Conservation (phyloP, 2,113 vertebrate species). For the Alethe diademata region DNA sequence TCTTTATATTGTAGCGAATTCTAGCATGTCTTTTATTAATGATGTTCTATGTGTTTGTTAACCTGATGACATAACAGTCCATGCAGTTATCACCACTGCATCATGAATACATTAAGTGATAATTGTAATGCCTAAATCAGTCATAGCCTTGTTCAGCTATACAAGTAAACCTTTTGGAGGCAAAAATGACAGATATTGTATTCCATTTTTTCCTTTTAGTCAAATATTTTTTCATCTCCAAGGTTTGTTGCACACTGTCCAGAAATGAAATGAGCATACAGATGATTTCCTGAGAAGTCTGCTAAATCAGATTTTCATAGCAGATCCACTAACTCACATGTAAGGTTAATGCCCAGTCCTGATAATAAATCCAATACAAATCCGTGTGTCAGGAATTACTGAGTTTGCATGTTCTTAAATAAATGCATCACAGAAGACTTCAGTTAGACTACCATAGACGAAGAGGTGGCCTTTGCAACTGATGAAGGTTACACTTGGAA, state of each 20-base stretch:
- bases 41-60: not conserved
- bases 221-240: not conserved
- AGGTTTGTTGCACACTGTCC: not conserved
- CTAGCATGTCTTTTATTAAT: not conserved
- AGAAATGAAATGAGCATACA: not conserved
- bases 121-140: not conserved
- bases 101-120: not conserved
- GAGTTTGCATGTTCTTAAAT: not conserved
- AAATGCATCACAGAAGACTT: not conserved
- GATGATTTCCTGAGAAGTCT: not conserved
- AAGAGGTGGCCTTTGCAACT: not conserved
- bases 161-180: not conserved
- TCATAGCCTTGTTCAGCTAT: not conserved
- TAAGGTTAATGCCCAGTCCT: not conserved
- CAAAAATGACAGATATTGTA: not conserved
- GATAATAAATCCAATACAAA: not conserved
- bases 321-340: not conserved
- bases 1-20: not conserved
- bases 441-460: not conserved
- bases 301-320: not conserved
- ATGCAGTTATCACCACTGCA: not conserved
- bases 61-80: not conserved
- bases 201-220: not conserved
- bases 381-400: not conserved
- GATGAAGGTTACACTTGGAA: not conserved